A percentile compares a stretch with the other conserved stretches of the same genome.
Evolutionary conservation across 2,888 invertebrate genomes (phyloP).

Genomic region (Chamaedrilus cognettii): DNA sequence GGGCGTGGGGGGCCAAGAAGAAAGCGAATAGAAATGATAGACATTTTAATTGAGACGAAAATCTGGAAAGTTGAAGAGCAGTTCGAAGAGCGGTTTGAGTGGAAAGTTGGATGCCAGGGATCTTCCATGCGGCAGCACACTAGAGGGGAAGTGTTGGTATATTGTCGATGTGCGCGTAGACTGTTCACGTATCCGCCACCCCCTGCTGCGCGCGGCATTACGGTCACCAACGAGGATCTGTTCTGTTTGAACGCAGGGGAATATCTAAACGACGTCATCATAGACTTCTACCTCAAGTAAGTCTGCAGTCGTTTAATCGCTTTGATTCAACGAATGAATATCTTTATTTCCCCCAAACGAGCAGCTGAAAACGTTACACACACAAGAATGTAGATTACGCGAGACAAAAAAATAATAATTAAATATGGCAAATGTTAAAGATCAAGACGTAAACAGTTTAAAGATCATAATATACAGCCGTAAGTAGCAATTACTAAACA

Average conservation of each 20-base stretch:
- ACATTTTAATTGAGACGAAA: too few relatives aligned
- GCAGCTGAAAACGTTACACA: not conserved
- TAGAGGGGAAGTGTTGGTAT: too few relatives aligned
- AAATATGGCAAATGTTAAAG: not conserved
- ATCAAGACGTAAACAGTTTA: not conserved
- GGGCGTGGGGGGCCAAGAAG: too few relatives aligned
- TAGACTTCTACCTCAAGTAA: constrained; percentile 92
- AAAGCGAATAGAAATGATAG: too few relatives aligned
- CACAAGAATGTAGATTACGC: too few relatives aligned
- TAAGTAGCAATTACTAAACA: too few relatives aligned
- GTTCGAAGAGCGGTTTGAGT: too few relatives aligned
- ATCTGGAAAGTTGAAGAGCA: too few relatives aligned
- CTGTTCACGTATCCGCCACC: constrained; percentile 59
- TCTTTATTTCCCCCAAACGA: too few relatives aligned
- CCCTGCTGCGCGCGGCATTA: constrained; percentile 82
- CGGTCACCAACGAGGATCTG: constrained; percentile 92
- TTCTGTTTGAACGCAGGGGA: constrained; percentile 88
- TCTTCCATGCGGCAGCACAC: too few relatives aligned
- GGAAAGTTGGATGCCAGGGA: too few relatives aligned
- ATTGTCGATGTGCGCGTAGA: not conserved
- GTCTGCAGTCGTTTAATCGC: constrained; percentile 23
- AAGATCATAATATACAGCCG: too few relatives aligned
- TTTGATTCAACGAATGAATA: not conserved
- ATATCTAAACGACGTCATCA: constrained; percentile 96
- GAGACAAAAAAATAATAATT: not conserved